Evolutionary conservation across 2,797 vertebrate species (phyloP).

Genomic region (Lagocephalus sceleratus): DNA sequence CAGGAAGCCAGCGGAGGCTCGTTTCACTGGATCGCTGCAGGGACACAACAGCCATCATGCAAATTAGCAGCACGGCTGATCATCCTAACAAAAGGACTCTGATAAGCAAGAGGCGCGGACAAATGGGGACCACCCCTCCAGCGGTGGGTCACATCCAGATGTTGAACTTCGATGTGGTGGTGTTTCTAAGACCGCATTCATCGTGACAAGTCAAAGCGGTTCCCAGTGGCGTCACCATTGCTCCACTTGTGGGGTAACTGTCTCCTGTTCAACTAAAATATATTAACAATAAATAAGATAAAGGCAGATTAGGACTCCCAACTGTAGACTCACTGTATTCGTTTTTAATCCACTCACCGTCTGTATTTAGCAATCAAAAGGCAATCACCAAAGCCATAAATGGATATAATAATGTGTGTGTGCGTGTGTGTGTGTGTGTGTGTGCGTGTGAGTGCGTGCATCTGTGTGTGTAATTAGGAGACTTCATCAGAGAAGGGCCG

Average conservation of each 20-base stretch:
- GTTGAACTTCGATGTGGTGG: constrained; percentile 44
- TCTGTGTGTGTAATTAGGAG: constrained; percentile 26
- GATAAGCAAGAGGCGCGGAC: constrained; percentile 15
- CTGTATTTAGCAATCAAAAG: constrained; percentile 26
- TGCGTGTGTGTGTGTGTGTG: constrained; percentile 27
- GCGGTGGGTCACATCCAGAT: constrained; percentile 23
- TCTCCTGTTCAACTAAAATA: constrained; percentile 1
- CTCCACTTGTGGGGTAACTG: too few relatives aligned
- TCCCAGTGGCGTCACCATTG: constrained; percentile 57
- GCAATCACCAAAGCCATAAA: constrained; percentile 29
- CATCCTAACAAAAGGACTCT: constrained; percentile 14
- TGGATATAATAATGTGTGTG: constrained; percentile 15
- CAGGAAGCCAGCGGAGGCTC: constrained; percentile 43
- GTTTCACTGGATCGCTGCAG: constrained; percentile 22
- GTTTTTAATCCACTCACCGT: constrained; percentile 20
- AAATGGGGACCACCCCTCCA: constrained; percentile 18
- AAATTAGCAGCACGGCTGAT: constrained; percentile 45
- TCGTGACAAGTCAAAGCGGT: constrained; percentile 62
- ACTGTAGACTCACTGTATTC: not conserved
- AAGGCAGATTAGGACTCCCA: constrained; percentile 6
- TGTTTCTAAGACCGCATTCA: constrained; percentile 56
- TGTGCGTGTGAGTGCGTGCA: not conserved
- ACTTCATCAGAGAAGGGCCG: constrained; percentile 23
- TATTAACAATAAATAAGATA: constrained; percentile 3
- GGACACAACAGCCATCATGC: constrained; percentile 42